Percentiles rank a stretch among this genome's conserved stretches.
These are phyloP conservation scores for Melanerpes aurifrons DNA, from an alignment of 2,113 vertebrate species.

Conservation along the genomic window DNA sequence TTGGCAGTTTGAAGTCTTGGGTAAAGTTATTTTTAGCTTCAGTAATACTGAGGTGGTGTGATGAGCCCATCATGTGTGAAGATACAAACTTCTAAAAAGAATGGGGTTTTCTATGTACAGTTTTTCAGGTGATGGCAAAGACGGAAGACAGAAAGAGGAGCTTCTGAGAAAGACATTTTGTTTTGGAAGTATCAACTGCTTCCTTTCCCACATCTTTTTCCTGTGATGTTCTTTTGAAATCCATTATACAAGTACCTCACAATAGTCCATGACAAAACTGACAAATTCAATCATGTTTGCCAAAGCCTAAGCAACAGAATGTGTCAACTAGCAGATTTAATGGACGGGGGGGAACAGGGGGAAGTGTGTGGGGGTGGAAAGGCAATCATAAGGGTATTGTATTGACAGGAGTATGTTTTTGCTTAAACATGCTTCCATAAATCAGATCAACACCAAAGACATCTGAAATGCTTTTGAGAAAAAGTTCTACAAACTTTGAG, in stretches of 20 bases:
- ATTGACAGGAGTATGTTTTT: background rate
- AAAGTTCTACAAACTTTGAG: background rate
- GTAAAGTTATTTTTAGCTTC: background rate
- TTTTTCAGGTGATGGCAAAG: background rate
- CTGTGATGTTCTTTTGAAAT: background rate
- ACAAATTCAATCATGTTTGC: background rate
- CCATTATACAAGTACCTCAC: background rate
- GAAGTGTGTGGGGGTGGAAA: background rate
- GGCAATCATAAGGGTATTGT: background rate
- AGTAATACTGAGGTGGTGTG: background rate
- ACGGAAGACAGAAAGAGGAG: background rate
- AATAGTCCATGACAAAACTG: background rate
- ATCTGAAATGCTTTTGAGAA: background rate
- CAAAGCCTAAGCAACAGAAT: background rate
- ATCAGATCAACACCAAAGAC: background rate
- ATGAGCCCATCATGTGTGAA: background rate
- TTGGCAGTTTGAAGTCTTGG: background rate
- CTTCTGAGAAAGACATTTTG: background rate
- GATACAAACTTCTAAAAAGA: background rate
- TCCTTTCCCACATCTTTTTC: background rate
- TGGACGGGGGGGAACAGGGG: background rate
- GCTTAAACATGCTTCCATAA: background rate
- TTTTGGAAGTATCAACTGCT: background rate
- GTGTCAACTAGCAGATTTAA: background rate
- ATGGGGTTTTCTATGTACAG: background rate